Evolutionary conservation across 2,797 vertebrate species (phyloP), one percentile per base, ranked within the genome.

Genomic region (Sebastes variabilis): DNA sequence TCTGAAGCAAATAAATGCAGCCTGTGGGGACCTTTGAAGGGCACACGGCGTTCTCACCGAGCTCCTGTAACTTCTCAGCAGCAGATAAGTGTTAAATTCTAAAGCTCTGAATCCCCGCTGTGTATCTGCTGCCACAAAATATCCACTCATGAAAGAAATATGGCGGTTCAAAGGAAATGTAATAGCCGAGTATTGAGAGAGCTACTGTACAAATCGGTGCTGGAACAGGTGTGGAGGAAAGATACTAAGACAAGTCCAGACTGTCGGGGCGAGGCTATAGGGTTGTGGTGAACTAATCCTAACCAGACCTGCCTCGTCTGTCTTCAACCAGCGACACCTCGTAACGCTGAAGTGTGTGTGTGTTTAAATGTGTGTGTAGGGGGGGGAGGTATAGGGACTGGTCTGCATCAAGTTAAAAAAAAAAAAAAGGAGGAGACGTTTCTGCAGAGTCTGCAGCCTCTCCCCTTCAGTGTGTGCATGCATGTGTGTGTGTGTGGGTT

Each of bases 301-400:
- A 88, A 92, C 80, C 94, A 95, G 92, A 91, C 90, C 80, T 29
- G 66, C 86, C 79, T 88, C 71, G 80, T 95, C 94, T 93, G 89
- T 95, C 93, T 95, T 94, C 93, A 88, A 86, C 88, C 87, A 83
- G 89, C 88, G 72, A 89, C 94, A 95, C 93, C 90, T 94, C 89
- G 73, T 92, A 93, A 94, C 85, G 80, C 85, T 81, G 76, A 77
- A 59, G 75, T 58, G 67, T 54, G 74, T 59, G 80, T 67, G 86
- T 81, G 82, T 83, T 77, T 82, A 55, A 69, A 75, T 75, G 74
- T 80, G 77, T 83, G 66, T 73, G 68, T 52, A 25, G 36, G 82
- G 67, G 70, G 70, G 24, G 77, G 68, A 61, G 59, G 71, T 64
- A 72, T 42, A 75, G 88, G 79, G 80, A 83, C 88, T 86, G 85